phyloP scores from a whole-genome alignment of 1,140 invertebrate genomes.

The Euwallacea fornicatus region DNA sequence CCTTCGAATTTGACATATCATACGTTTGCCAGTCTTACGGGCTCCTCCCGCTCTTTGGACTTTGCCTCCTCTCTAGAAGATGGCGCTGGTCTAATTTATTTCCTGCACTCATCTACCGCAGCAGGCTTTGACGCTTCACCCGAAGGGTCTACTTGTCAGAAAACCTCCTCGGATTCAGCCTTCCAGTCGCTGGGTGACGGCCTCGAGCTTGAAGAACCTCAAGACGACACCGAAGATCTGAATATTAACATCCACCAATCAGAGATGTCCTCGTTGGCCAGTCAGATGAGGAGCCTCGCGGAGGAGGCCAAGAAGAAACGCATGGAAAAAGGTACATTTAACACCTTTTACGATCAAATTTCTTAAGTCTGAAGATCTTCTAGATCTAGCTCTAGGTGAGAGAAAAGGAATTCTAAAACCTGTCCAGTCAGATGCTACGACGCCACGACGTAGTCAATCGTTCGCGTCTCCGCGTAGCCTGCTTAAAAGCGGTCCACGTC shows the following conservation, averaged over 20 bases:
- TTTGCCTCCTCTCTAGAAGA: slow-evolving; percentile 46
- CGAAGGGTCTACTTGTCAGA: slow-evolving; percentile 60
- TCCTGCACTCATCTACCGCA: slow-evolving; percentile 30
- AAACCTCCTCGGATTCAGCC: slow-evolving; percentile 59
- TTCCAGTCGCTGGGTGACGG: slow-evolving; percentile 53
- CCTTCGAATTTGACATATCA: slow-evolving; percentile 29
- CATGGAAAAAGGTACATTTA: slow-evolving; percentile 42
- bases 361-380: background rate
- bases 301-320: slow-evolving; percentile 50
- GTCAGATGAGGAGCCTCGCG: slow-evolving; percentile 55
- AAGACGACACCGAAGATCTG: slow-evolving; percentile 30
- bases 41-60: slow-evolving; percentile 38
- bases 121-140: slow-evolving; percentile 25
- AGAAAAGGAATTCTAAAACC: slow-evolving; percentile 45
- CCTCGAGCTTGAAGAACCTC: slow-evolving; percentile 43
- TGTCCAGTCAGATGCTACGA: background rate
- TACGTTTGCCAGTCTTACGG: slow-evolving; percentile 31
- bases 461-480: slow-evolving; percentile 35
- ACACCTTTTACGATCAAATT: background rate
- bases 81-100: slow-evolving; percentile 42
- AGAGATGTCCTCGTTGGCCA: slow-evolving; percentile 55
- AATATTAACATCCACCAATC: slow-evolving; percentile 27
- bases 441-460: slow-evolving; percentile 25
- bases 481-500: slow-evolving; percentile 36
- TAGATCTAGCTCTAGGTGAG: background rate